Conservation (phyloP, 1,140 invertebrate genomes). For the Nephotettix cincticeps region DNA sequence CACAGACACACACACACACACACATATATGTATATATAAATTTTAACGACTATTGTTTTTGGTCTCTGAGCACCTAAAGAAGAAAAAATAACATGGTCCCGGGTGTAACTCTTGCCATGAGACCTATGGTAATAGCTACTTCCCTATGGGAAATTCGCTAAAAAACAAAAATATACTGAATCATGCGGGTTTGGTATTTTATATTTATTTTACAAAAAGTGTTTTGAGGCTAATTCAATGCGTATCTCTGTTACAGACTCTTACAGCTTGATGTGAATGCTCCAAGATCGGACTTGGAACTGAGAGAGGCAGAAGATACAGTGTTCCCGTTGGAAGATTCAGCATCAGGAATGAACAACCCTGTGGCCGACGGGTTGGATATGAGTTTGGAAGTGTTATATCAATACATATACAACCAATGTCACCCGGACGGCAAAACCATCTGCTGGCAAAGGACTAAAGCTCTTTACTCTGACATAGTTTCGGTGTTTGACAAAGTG, state of each 20-base stretch:
- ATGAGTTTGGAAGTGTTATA: slow-evolving; percentile 62
- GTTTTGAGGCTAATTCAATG: too few relatives aligned
- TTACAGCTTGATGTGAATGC: slow-evolving; percentile 66
- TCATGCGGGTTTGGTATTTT: too few relatives aligned
- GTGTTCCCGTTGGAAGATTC: slow-evolving; percentile 54
- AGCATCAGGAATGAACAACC: slow-evolving; percentile 47
- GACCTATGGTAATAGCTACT: too few relatives aligned
- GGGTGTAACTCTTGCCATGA: too few relatives aligned
- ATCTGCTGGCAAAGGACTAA: slow-evolving; percentile 48
- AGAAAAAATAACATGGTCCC: too few relatives aligned
- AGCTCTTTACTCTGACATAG: slow-evolving; percentile 37
- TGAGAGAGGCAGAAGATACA: slow-evolving; percentile 46
- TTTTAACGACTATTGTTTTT: too few relatives aligned
- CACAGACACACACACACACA: too few relatives aligned
- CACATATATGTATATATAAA: too few relatives aligned
- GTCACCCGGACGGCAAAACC: slow-evolving; percentile 41
- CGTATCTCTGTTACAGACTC: slow-evolving; percentile 53
- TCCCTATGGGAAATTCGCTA: too few relatives aligned
- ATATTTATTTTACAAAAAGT: too few relatives aligned
- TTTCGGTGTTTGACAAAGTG: slow-evolving; percentile 64
- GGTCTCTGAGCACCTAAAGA: too few relatives aligned
- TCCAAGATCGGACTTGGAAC: slow-evolving; percentile 55
- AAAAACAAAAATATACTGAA: too few relatives aligned
- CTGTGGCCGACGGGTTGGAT: slow-evolving; percentile 61
- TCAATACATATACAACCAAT: slow-evolving; percentile 55